phyloP scores from a whole-genome alignment of 2,797 vertebrate genomes.

The Hipposideros larvatus region DNA sequence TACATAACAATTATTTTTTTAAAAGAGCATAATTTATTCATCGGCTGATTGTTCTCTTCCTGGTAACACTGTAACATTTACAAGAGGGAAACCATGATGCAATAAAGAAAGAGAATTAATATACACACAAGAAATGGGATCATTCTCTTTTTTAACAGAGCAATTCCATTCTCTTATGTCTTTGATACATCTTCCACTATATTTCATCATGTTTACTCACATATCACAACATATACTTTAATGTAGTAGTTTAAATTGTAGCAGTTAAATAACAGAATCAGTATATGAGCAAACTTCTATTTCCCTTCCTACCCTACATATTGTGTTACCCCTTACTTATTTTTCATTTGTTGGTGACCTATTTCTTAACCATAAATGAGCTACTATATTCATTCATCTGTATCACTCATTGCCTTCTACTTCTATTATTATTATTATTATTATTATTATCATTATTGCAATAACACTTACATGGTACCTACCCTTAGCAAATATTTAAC shows the following conservation, averaged over 20 bases:
- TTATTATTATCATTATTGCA: not conserved
- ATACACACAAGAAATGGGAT: not conserved
- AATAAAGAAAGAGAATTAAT: not conserved
- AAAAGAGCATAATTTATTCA: not conserved
- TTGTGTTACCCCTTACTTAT: not conserved
- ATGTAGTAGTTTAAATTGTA: not conserved
- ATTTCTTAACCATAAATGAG: not conserved
- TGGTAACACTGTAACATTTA: constrained; percentile 11
- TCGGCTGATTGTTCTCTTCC: not conserved
- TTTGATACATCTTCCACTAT: not conserved
- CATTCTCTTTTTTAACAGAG: not conserved
- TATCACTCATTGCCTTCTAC: not conserved
- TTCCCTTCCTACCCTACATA: not conserved
- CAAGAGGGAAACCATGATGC: not conserved
- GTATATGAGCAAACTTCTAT: not conserved
- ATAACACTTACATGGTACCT: not conserved
- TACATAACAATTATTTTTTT: not conserved
- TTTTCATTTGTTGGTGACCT: not conserved
- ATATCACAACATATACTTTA: not conserved
- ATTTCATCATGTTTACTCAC: not conserved
- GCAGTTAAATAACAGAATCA: not conserved
- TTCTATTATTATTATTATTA: not conserved
- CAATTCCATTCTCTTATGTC: not conserved
- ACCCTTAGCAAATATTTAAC: not conserved
- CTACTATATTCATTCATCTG: not conserved